Evolutionary conservation across 2,797 vertebrate genomes (phyloP), one percentile per base, ranked within the genome.

Genomic region (Sylvia borin): DNA sequence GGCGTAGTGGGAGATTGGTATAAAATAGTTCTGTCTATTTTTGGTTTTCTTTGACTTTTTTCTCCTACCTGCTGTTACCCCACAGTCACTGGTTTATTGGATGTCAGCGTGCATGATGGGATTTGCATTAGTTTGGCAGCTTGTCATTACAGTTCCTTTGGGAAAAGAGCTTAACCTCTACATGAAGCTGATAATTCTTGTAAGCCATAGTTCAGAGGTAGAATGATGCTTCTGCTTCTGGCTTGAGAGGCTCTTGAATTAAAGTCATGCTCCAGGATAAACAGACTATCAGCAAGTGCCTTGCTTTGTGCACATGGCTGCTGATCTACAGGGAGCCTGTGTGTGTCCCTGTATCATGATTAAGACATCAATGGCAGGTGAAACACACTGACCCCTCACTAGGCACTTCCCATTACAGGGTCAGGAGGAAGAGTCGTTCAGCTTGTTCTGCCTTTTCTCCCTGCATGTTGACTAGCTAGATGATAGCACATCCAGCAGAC

Each of bases 161-260:
- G 40, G 67, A 47, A 66, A 90, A 45, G 62, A 84, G 67, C 66
- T 95, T 95, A 94, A 85, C 26, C 43, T 62, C 26, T 10, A 1
- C 32, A 22, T 18, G 79, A 81, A 88, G 58, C 79, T 58, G 92
- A 34, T 86, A 81, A 88, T 96, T 91, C 58, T n/a, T 62, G 29
- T 92, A 90, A 95, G 83, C 40, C 26, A 11, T 29, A 86, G 68
- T 65, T 89, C 62, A 68, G 83, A 88, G 50, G 22, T 40, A 71
- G 72, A 82, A 68, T 47, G 32, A 42, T 79, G 43, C 32, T 62
- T 68, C 66, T 88, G 3, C 62, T 67, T 55, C 32, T 80, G 72
- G 43, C 50, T 68, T 58, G 70, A 85, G 65, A 61, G 48, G 78
- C 42, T 61, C 55, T 57, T 60, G 55, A 77, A 38, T 55, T 87